phyloP scores from a whole-genome alignment of 1,140 invertebrate genomes.

The Pissodes strobi region DNA sequence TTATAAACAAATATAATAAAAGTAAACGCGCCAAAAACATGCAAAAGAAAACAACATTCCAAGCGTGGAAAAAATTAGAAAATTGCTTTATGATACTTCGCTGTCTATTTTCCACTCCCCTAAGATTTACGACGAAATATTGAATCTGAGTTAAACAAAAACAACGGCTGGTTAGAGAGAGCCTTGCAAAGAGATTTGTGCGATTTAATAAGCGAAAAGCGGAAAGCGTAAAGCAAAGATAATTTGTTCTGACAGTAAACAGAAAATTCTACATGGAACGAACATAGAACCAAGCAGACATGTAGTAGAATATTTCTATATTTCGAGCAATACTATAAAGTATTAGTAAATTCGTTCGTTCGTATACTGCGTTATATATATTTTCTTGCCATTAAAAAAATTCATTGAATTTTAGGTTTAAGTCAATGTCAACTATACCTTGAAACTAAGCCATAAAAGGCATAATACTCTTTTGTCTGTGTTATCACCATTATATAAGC shows the following conservation, averaged over 20 bases:
- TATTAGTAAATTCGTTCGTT: too few species aligned
- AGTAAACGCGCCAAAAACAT: too few species aligned
- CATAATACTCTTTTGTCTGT: too few species aligned
- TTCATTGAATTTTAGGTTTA: too few species aligned
- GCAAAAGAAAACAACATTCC: neutral
- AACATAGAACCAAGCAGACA: neutral
- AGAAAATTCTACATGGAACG: conserved; percentile 13
- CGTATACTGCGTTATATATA: too few species aligned
- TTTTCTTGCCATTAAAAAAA: too few species aligned
- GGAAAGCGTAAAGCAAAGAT: conserved; percentile 13
- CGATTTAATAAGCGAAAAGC: conserved; percentile 18
- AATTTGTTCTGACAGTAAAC: conserved; percentile 22
- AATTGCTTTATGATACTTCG: neutral
- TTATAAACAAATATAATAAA: too few species aligned
- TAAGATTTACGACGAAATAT: conserved; percentile 11
- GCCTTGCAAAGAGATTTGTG: conserved; percentile 6
- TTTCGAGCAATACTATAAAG: too few species aligned
- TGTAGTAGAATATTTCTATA: neutral
- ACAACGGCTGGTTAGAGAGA: neutral
- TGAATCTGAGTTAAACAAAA: conserved; percentile 27
- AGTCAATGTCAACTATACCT: too few species aligned
- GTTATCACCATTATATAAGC: too few species aligned
- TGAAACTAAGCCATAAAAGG: too few species aligned
- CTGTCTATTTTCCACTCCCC: too few species aligned
- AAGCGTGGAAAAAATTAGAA: neutral